Evolutionary conservation across 2,113 vertebrate species (phyloP).

Genomic region (Lepisosteus osseus): DNA sequence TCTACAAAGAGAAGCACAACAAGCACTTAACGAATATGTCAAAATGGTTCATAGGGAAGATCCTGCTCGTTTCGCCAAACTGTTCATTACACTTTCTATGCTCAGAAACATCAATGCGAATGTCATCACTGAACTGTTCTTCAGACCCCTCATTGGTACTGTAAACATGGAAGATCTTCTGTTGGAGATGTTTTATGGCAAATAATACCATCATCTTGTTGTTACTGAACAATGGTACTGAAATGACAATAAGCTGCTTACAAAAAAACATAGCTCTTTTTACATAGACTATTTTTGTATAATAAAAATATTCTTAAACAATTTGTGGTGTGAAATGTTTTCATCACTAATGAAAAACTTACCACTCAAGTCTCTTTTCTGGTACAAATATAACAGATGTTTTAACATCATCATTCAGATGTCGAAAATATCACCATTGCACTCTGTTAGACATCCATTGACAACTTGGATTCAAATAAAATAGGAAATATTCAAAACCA

Average conservation of each 20-base stretch:
- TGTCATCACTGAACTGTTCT: conserved; percentile 88
- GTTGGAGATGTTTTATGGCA: conserved; percentile 93
- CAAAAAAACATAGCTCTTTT: conserved; percentile 59
- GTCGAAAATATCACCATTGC: no score
- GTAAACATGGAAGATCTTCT: conserved; percentile 96
- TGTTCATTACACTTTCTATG: conserved; percentile 87
- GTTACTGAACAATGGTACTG: not conserved
- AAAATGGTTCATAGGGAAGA: conserved; percentile 78
- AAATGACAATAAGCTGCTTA: not conserved
- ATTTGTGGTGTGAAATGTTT: conserved; percentile 31
- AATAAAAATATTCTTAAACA: conserved; percentile 27
- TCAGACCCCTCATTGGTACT: conserved; percentile 86
- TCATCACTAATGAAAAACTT: conserved; percentile 10
- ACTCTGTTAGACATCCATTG: no score
- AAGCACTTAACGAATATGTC: conserved; percentile 89
- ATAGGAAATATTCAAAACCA: no score
- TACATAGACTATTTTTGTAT: conserved; percentile 68
- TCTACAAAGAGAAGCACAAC: conserved; percentile 86
- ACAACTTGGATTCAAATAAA: no score
- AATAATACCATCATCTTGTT: conserved; percentile 52
- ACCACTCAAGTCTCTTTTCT: no score
- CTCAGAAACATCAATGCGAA: conserved; percentile 81
- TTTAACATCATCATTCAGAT: no score
- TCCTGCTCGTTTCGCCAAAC: conserved; percentile 79
- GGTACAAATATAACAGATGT: no score